Percentiles rank a stretch among this genome's conserved stretches.
phyloP scores from a whole-genome alignment of 1,140 invertebrate species.

The Anoplolepis gracilipes region DNA sequence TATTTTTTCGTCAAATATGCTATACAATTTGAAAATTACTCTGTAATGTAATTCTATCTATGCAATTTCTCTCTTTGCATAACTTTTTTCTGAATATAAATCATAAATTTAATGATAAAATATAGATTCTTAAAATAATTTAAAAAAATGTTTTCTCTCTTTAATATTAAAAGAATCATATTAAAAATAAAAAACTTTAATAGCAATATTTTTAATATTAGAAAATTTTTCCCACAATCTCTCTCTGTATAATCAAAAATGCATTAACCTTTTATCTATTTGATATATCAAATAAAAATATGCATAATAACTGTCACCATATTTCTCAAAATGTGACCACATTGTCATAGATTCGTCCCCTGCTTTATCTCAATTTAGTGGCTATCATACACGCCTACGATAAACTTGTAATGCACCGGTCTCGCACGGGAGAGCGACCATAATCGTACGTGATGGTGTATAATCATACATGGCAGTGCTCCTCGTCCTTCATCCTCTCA shows the following conservation, averaged over 20 bases:
- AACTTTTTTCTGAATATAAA: background rate
- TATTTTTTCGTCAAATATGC: background rate
- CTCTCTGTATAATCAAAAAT: background rate
- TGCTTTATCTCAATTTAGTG: conserved; percentile 77
- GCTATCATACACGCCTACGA: conserved; percentile 73
- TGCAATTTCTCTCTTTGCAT: background rate
- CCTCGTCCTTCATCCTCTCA: conserved; percentile 17
- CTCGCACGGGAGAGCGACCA: conserved; percentile 68
- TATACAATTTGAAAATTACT: background rate
- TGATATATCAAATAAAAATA: background rate
- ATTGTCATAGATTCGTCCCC: conserved; percentile 52
- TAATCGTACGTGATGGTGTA: conserved; percentile 78
- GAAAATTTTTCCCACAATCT: background rate
- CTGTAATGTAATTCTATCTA: background rate
- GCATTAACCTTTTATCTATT: background rate
- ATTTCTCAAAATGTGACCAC: conserved; percentile 32
- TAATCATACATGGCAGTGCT: conserved; percentile 77
- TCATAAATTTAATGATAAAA: background rate
- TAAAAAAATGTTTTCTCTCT: background rate
- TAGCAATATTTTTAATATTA: conserved; percentile 1
- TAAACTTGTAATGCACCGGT: conserved; percentile 75
- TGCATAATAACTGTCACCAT: background rate
- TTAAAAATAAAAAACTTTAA: background rate
- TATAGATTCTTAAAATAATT: background rate
- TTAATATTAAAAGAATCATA: background rate